These are phyloP conservation scores for Melitaea cinxia DNA, from an alignment of 1,140 invertebrate genomes.

Conservation along the genomic window DNA sequence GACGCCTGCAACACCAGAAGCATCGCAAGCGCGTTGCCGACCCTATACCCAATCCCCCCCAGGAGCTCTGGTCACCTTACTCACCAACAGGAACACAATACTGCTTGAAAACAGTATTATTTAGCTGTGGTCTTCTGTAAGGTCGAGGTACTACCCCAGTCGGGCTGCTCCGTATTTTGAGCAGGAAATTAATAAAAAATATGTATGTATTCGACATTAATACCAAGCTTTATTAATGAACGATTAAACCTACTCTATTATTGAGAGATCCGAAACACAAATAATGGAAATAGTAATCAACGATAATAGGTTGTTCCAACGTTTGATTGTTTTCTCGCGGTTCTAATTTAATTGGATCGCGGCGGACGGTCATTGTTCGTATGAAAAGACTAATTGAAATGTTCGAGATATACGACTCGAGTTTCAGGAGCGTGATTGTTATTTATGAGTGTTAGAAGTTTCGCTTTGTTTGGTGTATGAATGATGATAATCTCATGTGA, in stretches of 20 bases:
- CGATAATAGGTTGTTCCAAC: conserved; percentile 1
- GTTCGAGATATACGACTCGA: conserved; percentile 1
- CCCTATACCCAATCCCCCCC: too few relatives aligned
- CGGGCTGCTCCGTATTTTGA: too few relatives aligned
- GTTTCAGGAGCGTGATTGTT: not conserved
- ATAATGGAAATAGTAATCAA: conserved; percentile 5
- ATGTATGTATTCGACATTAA: not conserved
- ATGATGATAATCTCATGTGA: not conserved
- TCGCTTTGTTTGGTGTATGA: not conserved
- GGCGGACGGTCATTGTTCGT: conserved; percentile 11
- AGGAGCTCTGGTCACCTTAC: too few relatives aligned
- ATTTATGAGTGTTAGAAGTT: not conserved
- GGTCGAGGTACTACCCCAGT: too few relatives aligned
- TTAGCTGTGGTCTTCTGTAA: too few relatives aligned
- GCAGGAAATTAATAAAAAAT: not conserved
- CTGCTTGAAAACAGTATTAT: too few relatives aligned
- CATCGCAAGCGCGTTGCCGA: too few relatives aligned
- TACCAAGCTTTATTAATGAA: not conserved
- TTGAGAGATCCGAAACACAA: not conserved
- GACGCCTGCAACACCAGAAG: too few relatives aligned
- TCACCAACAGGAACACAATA: too few relatives aligned
- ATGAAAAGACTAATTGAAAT: conserved; percentile 21
- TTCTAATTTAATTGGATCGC: conserved; percentile 22
- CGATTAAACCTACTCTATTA: not conserved
- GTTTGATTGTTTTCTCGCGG: conserved; percentile 11